Evolutionary conservation across 2,888 invertebrate species (phyloP).

Genomic region (Pandemis heparana): DNA sequence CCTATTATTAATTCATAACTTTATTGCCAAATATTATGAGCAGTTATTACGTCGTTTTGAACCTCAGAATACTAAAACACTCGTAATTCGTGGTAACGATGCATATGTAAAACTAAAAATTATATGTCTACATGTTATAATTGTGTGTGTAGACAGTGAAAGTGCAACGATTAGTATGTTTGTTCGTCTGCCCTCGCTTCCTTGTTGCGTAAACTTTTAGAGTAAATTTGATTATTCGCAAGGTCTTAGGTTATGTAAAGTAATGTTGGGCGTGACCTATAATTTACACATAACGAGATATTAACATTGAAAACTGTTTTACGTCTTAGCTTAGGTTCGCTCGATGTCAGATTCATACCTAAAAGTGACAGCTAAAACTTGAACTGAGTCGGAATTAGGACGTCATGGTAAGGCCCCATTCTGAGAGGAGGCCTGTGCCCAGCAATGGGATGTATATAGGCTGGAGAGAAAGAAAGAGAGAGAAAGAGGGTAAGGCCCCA

Average conservation of each 20-base stretch:
- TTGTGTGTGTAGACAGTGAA: slow-evolving; percentile 33
- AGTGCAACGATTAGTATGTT: slow-evolving; percentile 19
- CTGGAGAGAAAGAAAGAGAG: too few relatives aligned
- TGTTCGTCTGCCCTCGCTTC: slow-evolving; percentile 10
- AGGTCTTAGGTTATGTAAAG: not conserved
- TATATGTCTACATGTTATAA: slow-evolving; percentile 16
- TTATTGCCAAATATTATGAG: not conserved
- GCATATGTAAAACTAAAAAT: slow-evolving; percentile 21
- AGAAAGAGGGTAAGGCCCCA: too few relatives aligned
- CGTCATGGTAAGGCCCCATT: too few relatives aligned
- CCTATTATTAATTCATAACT: not conserved
- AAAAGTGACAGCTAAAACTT: too few relatives aligned
- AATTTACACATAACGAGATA: too few relatives aligned
- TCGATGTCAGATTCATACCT: too few relatives aligned
- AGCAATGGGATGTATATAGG: too few relatives aligned
- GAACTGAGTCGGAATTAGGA: too few relatives aligned
- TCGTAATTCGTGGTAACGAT: slow-evolving; percentile 27
- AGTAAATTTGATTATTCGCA: not conserved
- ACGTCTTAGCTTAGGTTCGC: too few relatives aligned
- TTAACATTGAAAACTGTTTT: too few relatives aligned
- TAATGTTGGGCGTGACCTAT: too few relatives aligned
- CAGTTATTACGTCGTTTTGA: slow-evolving; percentile 13
- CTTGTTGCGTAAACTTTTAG: slow-evolving; percentile 11
- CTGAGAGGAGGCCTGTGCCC: too few relatives aligned
- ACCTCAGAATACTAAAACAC: slow-evolving; percentile 1